phyloP scores from a whole-genome alignment of 2,113 vertebrate genomes.

The Hyperoodon ampullatus region DNA sequence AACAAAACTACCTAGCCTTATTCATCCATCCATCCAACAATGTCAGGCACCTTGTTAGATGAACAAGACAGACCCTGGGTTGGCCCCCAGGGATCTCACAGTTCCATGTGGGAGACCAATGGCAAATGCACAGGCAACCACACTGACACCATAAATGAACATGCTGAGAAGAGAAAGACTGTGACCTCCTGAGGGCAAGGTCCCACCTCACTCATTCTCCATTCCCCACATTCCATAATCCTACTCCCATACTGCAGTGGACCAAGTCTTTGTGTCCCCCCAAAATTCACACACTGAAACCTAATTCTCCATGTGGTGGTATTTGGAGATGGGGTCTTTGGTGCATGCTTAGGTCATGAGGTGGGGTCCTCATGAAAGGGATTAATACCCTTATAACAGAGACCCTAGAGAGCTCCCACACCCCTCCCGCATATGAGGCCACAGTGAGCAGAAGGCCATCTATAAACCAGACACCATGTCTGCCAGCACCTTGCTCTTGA shows the following conservation, averaged over 20 bases:
- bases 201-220: not conserved
- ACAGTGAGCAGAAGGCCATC: not conserved
- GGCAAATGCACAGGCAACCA: not conserved
- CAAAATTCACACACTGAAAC: not conserved
- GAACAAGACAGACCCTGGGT: not conserved
- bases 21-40: not conserved
- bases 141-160: not conserved
- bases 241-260: not conserved
- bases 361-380: not conserved
- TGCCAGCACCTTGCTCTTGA: not conserved
- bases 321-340: not conserved
- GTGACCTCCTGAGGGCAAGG: not conserved
- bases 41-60: not conserved
- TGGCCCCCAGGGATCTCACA: no score
- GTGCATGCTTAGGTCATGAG: not conserved
- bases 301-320: not conserved
- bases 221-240: not conserved
- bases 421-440: not conserved
- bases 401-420: not conserved
- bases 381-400: not conserved
- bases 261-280: not conserved
- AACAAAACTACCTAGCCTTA: not conserved
- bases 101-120: not conserved
- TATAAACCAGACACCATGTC: not conserved
- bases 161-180: not conserved